A percentile compares a stretch with the other conserved stretches of the same genome.
phyloP scores from a whole-genome alignment of 1,140 invertebrate genomes.

The Caenorhabditis inopinata region DNA sequence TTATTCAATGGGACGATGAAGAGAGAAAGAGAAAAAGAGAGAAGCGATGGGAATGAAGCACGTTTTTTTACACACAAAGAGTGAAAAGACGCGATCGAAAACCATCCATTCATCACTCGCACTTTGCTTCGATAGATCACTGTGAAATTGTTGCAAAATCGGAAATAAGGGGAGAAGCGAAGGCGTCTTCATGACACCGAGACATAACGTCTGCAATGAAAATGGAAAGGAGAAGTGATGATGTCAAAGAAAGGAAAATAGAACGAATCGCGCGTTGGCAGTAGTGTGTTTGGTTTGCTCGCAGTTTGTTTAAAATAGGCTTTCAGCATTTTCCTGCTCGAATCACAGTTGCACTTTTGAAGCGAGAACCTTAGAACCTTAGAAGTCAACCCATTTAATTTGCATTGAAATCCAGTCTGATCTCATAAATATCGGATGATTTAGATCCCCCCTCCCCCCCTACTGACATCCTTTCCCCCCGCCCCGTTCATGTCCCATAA shows the following conservation, averaged over 20 bases:
- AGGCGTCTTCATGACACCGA: neutral
- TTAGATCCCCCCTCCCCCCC: too few relatives aligned
- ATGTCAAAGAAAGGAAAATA: neutral
- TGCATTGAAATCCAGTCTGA: too few relatives aligned
- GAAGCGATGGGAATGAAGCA: neutral
- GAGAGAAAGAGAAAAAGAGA: neutral
- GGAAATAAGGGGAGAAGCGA: neutral
- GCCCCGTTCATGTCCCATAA: neutral
- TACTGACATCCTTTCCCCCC: neutral
- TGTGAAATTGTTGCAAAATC: slow-evolving; percentile 11
- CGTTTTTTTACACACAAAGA: neutral
- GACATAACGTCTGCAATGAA: too few relatives aligned
- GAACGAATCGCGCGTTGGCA: neutral
- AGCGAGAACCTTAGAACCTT: too few relatives aligned
- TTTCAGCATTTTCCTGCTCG: neutral
- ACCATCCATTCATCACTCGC: slow-evolving; percentile 9
- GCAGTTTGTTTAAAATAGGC: neutral
- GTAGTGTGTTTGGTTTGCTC: neutral
- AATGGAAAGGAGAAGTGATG: too few relatives aligned
- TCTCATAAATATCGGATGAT: too few relatives aligned
- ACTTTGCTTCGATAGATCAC: neutral
- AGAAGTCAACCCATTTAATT: neutral
- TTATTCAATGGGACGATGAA: neutral
- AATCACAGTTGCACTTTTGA: slow-evolving; percentile 2
- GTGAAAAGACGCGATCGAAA: neutral